Percentiles rank a stretch among this genome's conserved stretches.
phyloP scores from a whole-genome alignment of 2,113 vertebrate genomes.

The Condylura cristata region DNA sequence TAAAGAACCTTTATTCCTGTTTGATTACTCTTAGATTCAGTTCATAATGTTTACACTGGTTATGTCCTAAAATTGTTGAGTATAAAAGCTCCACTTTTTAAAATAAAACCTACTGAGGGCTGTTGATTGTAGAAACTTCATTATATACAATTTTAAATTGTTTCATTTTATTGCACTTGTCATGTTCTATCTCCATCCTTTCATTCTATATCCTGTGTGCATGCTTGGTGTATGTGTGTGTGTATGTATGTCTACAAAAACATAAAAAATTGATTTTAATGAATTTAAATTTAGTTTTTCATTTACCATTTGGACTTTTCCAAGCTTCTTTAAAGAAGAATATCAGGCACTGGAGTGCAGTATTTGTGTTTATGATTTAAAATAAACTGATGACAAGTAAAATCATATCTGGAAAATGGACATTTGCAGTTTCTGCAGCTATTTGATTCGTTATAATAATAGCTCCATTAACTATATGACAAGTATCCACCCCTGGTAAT shows the following conservation, averaged over 20 bases:
- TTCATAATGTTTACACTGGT: not conserved
- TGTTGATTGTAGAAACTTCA: not conserved
- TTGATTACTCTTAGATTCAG: not conserved
- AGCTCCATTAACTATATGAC: slow-evolving; percentile 51
- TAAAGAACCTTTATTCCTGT: not conserved
- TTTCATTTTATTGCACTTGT: slow-evolving; percentile 26
- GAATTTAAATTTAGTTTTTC: not conserved
- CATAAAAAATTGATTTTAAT: not conserved
- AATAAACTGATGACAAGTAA: slow-evolving; percentile 52
- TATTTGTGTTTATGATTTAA: slow-evolving; percentile 54
- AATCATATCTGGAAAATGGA: slow-evolving; percentile 57
- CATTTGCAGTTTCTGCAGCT: slow-evolving; percentile 56
- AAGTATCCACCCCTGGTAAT: slow-evolving; percentile 36
- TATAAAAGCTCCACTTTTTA: not conserved
- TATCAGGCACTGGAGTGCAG: not conserved
- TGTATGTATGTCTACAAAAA: not conserved
- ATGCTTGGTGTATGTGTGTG: not conserved
- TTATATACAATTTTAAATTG: not conserved
- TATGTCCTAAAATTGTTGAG: not conserved
- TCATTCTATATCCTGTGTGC: too few species aligned
- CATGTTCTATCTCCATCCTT: not conserved
- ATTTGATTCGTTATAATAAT: slow-evolving; percentile 57
- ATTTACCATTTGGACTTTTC: not conserved
- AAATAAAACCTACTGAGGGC: not conserved
- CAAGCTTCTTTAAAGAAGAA: not conserved